Conservation (phyloP, 1,140 invertebrate species). For the Drosophila miranda region DNA sequence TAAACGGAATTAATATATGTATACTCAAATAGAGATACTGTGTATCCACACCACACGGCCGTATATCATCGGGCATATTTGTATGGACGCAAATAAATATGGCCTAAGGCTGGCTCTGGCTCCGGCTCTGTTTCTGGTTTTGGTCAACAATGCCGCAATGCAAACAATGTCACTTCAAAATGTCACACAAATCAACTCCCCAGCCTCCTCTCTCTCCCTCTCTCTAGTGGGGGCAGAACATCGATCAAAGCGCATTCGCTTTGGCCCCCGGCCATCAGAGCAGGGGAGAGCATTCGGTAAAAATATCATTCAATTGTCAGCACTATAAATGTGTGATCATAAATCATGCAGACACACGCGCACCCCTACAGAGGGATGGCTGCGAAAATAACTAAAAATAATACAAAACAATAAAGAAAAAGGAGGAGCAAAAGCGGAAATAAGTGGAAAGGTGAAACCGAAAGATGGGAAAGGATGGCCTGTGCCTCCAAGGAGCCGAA, state of each 20-base stretch:
- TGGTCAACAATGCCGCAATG: slow-evolving; percentile 51
- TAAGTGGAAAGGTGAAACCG: slow-evolving; percentile 41
- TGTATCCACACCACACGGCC: slow-evolving; percentile 9
- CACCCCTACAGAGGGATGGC: background rate
- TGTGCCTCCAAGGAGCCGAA: too few relatives aligned
- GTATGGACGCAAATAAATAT: slow-evolving; percentile 40
- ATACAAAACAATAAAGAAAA: slow-evolving; percentile 64
- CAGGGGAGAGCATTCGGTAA: slow-evolving; percentile 51
- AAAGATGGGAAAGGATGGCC: slow-evolving; percentile 6
- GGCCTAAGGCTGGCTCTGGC: slow-evolving; percentile 35
- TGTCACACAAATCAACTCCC: slow-evolving; percentile 58
- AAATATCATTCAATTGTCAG: slow-evolving; percentile 82
- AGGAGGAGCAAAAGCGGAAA: background rate
- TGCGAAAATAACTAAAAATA: slow-evolving; percentile 67
- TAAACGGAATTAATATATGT: slow-evolving; percentile 32
- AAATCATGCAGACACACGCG: slow-evolving; percentile 71
- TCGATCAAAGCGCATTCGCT: slow-evolving; percentile 61
- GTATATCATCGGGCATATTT: slow-evolving; percentile 45
- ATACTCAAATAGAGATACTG: slow-evolving; percentile 23
- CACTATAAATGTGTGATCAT: slow-evolving; percentile 80
- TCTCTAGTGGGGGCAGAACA: slow-evolving; percentile 17
- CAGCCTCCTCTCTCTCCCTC: slow-evolving; percentile 4
- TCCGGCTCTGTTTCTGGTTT: background rate
- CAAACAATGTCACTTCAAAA: slow-evolving; percentile 67
- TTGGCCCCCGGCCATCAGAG: background rate